Conservation (phyloP, 2,888 invertebrate species). For the Choreutis nemorana region DNA sequence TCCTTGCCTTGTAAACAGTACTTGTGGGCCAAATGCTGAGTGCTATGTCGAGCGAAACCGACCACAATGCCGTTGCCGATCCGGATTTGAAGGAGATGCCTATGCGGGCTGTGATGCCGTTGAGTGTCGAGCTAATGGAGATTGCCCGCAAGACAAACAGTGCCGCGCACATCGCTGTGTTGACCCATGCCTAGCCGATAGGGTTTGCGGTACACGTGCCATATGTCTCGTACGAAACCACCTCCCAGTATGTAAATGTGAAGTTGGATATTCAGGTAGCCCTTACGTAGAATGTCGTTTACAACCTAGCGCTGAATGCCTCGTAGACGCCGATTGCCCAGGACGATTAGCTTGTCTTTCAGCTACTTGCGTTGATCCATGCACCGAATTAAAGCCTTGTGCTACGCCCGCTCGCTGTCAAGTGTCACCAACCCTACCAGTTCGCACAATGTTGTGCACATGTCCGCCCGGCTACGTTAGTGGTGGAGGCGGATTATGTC, state of each 20-base stretch:
- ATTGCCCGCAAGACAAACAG: slow-evolving; percentile 85
- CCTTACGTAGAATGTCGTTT: slow-evolving; percentile 82
- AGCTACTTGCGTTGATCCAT: slow-evolving; percentile 85
- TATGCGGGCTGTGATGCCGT: slow-evolving; percentile 77
- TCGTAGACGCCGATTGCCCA: slow-evolving; percentile 84
- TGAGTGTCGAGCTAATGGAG: slow-evolving; percentile 86
- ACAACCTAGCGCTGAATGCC: slow-evolving; percentile 79
- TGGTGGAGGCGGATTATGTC: slow-evolving; percentile 84
- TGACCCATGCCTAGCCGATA: slow-evolving; percentile 81
- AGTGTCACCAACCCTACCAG: slow-evolving; percentile 82
- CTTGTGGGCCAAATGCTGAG: slow-evolving; percentile 84
- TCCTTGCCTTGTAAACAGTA: slow-evolving; percentile 82
- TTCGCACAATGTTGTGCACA: slow-evolving; percentile 88
- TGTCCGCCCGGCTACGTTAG: slow-evolving; percentile 90
- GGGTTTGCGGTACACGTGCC: slow-evolving; percentile 79
- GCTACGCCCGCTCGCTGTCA: slow-evolving; percentile 80
- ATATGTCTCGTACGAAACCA: slow-evolving; percentile 85
- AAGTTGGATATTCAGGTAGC: slow-evolving; percentile 77
- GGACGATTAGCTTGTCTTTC: slow-evolving; percentile 81
- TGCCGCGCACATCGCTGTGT: slow-evolving; percentile 88
- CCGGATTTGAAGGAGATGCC: slow-evolving; percentile 84
- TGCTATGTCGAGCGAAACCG: slow-evolving; percentile 77
- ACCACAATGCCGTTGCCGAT: slow-evolving; percentile 80
- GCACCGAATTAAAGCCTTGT: slow-evolving; percentile 80
- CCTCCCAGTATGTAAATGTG: slow-evolving; percentile 85